Conservation (phyloP, 2,113 vertebrate genomes). For the Gymnobelideus leadbeateri region DNA sequence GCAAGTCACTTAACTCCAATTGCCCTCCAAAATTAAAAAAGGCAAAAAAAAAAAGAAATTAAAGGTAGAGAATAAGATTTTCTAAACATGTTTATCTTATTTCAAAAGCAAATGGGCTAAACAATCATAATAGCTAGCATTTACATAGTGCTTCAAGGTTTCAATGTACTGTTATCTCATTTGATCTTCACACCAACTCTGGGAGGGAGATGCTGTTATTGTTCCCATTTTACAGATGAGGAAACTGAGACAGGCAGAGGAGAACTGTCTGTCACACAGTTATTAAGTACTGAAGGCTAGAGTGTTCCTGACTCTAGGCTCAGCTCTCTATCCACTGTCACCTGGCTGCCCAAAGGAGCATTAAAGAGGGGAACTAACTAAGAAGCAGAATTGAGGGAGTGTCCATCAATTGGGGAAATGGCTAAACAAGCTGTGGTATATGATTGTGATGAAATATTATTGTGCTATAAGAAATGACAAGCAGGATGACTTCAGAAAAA, state of each 20-base stretch:
- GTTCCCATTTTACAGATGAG: background rate
- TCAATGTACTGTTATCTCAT: background rate
- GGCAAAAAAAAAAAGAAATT: background rate
- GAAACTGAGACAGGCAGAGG: background rate
- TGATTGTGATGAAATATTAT: too few relatives aligned
- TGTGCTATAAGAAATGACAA: too few relatives aligned
- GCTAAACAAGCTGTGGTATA: too few relatives aligned
- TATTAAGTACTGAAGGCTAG: background rate
- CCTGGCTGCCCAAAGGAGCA: background rate
- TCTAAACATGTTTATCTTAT: background rate
- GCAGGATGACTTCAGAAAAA: too few relatives aligned
- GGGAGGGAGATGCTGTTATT: background rate
- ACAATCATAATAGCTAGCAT: background rate
- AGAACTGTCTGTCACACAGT: background rate
- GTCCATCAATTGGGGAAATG: too few relatives aligned
- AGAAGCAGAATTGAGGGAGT: too few relatives aligned
- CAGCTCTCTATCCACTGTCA: background rate
- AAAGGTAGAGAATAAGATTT: background rate
- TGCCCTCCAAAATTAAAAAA: too few relatives aligned
- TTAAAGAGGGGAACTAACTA: background rate
- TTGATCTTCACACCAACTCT: background rate
- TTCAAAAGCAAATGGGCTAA: background rate
- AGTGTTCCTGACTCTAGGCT: background rate
- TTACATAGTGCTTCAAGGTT: background rate
- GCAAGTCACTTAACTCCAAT: too few relatives aligned